Evolutionary conservation across 2,797 vertebrate genomes (phyloP).

Genomic region (Microctenopoma lineatum): DNA sequence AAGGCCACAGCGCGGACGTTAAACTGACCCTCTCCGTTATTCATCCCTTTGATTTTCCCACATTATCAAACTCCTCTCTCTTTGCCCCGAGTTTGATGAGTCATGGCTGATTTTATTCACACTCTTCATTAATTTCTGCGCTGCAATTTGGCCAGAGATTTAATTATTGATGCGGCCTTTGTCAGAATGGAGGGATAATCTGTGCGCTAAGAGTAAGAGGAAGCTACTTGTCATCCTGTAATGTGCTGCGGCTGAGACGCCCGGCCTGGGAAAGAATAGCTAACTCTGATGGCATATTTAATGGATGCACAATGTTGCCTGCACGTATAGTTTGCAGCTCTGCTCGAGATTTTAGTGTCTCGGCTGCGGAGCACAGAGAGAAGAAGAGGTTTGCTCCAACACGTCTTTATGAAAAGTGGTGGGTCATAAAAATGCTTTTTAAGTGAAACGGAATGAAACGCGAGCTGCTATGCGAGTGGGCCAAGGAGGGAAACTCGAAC

Average conservation of each 20-base stretch:
- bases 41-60: conserved; percentile 42
- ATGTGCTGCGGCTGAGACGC: conserved; percentile 22
- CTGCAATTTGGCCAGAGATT: conserved; percentile 73
- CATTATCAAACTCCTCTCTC: conserved; percentile 54
- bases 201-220: conserved; percentile 43
- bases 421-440: too few species aligned
- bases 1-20: conserved; percentile 33
- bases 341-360: too few species aligned
- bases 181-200: conserved; percentile 65
- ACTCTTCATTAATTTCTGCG: conserved; percentile 73
- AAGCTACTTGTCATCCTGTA: conserved; percentile 32
- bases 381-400: too few species aligned
- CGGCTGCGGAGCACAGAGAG: too few species aligned
- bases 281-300: not conserved
- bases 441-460: not conserved
- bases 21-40: conserved; percentile 49
- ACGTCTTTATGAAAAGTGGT: too few species aligned
- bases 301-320: not conserved
- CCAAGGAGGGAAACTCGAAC: too few species aligned
- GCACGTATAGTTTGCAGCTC: not conserved
- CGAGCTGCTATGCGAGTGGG: not conserved
- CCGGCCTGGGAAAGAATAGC: not conserved
- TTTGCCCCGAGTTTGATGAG: conserved; percentile 64
- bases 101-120: conserved; percentile 72
- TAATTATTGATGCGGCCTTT: conserved; percentile 81